These are phyloP conservation scores for Hemichromis elongatus DNA, from an alignment of 2,113 vertebrate genomes.

Conservation along the genomic window DNA sequence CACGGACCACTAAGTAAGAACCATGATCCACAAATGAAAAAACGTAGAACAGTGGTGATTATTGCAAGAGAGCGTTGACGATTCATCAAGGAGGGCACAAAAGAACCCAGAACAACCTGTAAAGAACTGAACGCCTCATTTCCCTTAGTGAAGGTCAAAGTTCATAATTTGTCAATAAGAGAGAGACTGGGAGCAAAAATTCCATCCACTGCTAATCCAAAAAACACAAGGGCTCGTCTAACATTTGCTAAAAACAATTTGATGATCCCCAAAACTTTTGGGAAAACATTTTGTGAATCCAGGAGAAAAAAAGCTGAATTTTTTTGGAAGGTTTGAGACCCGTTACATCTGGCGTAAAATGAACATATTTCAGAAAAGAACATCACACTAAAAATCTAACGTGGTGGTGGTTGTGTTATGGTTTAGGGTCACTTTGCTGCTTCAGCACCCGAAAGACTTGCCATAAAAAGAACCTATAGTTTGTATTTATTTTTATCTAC, in stretches of 20 bases:
- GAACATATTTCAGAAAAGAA: accelerated
- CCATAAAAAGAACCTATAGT: not conserved
- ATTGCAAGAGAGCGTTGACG: not conserved
- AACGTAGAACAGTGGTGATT: not conserved
- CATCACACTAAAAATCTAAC: not conserved
- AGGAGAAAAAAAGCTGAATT: accelerated
- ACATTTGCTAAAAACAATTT: not conserved
- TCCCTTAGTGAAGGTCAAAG: not conserved
- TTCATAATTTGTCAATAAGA: accelerated
- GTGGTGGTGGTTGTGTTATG: accelerated
- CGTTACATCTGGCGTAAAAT: accelerated
- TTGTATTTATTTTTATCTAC: no score
- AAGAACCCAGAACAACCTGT: not conserved
- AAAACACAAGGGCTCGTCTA: not conserved
- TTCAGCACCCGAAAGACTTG: not conserved
- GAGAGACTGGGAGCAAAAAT: not conserved
- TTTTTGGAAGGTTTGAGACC: not conserved
- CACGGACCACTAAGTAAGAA: not conserved
- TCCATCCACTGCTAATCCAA: not conserved
- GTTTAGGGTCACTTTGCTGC: not conserved
- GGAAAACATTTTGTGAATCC: accelerated
- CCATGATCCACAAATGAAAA: not conserved
- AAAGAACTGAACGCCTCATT: not conserved
- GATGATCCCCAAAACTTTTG: accelerated
- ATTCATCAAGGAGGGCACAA: not conserved